A percentile compares a stretch with the other conserved stretches of the same genome.
phyloP scores from a whole-genome alignment of 2,888 invertebrate species.

The Acrocera orbiculus region DNA sequence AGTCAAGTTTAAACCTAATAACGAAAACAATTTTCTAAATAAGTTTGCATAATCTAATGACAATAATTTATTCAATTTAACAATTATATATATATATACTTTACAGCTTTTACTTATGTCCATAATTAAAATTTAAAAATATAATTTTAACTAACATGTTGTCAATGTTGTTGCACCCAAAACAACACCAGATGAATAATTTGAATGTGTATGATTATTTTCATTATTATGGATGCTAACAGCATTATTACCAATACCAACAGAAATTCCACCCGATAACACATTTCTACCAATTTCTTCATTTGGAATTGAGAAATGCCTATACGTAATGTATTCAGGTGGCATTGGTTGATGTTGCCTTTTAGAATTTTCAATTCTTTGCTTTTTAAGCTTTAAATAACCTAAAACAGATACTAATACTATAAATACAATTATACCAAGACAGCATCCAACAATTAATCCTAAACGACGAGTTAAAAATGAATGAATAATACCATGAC shows the following conservation, averaged over 20 bases:
- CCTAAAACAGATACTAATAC: conserved; percentile 68
- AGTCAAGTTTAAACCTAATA: too few relatives aligned
- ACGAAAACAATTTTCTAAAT: too few relatives aligned
- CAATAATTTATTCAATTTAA: too few relatives aligned
- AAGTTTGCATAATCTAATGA: too few relatives aligned
- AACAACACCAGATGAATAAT: conserved; percentile 29
- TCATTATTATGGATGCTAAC: conserved; percentile 11
- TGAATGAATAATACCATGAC: conserved; percentile 53
- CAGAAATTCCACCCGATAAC: conserved; percentile 17
- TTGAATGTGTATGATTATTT: conserved; percentile 19
- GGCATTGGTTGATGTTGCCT: conserved; percentile 44
- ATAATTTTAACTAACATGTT: conserved; percentile 19
- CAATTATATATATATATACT: too few relatives aligned
- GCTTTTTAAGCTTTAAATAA: conserved; percentile 70
- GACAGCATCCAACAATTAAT: conserved; percentile 68
- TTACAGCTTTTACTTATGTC: too few relatives aligned
- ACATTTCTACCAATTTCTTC: conserved; percentile 32
- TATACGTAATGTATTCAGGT: conserved; percentile 66
- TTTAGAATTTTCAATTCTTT: conserved; percentile 52
- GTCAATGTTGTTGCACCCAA: conserved; percentile 28
- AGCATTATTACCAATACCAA: conserved; percentile 15
- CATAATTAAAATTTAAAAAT: too few relatives aligned
- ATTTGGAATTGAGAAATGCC: conserved; percentile 52
- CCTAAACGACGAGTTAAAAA: conserved; percentile 66
- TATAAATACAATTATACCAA: conserved; percentile 72